Base-by-base conservation (phyloP, 2,888 invertebrate species). In the Ernsta delagoae region DNA sequence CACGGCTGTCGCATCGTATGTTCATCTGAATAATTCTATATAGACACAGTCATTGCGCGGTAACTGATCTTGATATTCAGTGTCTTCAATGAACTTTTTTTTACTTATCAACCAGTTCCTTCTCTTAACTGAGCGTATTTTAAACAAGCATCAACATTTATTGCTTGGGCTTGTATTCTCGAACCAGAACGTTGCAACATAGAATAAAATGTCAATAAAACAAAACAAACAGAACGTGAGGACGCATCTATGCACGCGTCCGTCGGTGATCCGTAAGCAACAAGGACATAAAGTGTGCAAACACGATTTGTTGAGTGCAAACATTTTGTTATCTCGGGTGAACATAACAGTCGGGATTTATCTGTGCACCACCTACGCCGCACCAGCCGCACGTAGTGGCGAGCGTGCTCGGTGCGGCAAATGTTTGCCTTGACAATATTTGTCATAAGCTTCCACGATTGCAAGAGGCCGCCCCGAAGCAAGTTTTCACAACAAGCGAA, bases 391-490 rank as follows among this genome's bases (percentile, higher is more conserved):
- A 80, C 80, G 78, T 79, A 83, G 86, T 81, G 85, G 81, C 84
- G 80, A 82, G 85, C 85, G 86, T 86, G 91, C 86, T 84, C 85
- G 81, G 79, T 85, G 84, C 75, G 82, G 78, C 85, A 89, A 91
- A 92, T 82, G 88, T 92, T 92, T 89, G 82, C 80, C 75, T 71
- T 74, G 90, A 90, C 86, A 92, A 92, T 92, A 91, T 92, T 92
- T 84, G 87, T 82, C 82, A 80, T 82, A 81, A 83, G 89, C 81
- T 78, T 80, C 81, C 80, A 78, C 79, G 81, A 83, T 86, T 85
- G 84, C 84, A 85, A 87, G 87, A 78, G 79, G 77, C 82, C 83
- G 81, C 81, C 81, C 78, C 76, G 71, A 72, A 57, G 36, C 34
- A 39, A 41, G 39, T 48, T 68, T 62, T 57, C 39, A 68, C 62